Evolutionary conservation across 2,113 vertebrate genomes (phyloP).

Genomic region (Tiliqua scincoides): DNA sequence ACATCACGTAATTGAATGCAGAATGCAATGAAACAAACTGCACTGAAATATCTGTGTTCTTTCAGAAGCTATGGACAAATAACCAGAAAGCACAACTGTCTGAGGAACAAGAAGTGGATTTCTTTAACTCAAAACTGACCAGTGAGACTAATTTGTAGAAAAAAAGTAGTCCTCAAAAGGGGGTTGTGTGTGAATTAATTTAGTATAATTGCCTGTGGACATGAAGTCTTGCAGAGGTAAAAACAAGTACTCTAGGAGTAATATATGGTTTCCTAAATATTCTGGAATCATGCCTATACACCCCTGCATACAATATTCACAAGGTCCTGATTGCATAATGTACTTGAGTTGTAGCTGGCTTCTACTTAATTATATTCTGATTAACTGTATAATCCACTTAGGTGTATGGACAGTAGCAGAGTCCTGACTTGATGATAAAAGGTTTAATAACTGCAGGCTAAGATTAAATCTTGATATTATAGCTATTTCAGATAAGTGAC

Average conservation of each 20-base stretch:
- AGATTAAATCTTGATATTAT: slow-evolving; percentile 11
- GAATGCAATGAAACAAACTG: too few relatives aligned
- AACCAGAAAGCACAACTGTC: too few relatives aligned
- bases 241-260: slow-evolving; percentile 4
- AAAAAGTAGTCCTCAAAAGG: too few relatives aligned
- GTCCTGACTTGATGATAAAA: slow-evolving; percentile 20
- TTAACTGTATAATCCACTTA: slow-evolving; percentile 14
- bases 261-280: slow-evolving; percentile 31
- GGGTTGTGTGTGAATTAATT: not conserved
- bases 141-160: too few relatives aligned
- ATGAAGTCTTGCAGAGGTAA: slow-evolving; percentile 38
- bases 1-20: too few relatives aligned
- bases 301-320: slow-evolving; percentile 8
- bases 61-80: too few relatives aligned
- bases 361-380: slow-evolving; percentile 25
- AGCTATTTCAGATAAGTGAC: slow-evolving; percentile 20
- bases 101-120: too few relatives aligned
- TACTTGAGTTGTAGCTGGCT: not conserved
- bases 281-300: slow-evolving; percentile 14
- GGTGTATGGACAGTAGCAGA: not conserved
- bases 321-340: slow-evolving; percentile 12
- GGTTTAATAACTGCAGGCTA: slow-evolving; percentile 9
- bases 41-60: too few relatives aligned
- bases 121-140: too few relatives aligned
- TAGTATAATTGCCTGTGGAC: slow-evolving; percentile 10